Conservation (phyloP, 2,113 vertebrate genomes). For the Piprites chloris region DNA sequence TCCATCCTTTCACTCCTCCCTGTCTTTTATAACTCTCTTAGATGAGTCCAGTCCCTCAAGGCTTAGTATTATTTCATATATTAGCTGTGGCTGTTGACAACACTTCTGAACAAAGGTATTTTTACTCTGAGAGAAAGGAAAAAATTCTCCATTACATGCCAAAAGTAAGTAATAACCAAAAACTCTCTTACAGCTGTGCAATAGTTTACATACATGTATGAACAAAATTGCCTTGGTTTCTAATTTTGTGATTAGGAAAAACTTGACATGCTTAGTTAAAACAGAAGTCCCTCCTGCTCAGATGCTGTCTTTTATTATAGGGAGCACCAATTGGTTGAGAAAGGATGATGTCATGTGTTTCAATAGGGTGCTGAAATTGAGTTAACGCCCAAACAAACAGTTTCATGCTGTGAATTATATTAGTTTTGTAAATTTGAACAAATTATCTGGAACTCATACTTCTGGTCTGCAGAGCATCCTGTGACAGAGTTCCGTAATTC, state of each 20-base stretch:
- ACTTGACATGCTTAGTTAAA: neutral
- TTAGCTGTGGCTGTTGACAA: neutral
- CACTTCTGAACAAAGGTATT: neutral
- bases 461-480: neutral
- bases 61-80: neutral
- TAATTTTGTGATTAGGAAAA: neutral
- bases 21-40: neutral
- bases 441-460: neutral
- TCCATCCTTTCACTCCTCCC: neutral
- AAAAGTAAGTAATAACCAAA: neutral
- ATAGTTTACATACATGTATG: neutral
- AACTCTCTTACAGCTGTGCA: neutral
- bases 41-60: neutral
- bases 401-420: neutral
- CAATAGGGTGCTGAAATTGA: neutral
- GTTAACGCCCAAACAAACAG: neutral
- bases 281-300: neutral
- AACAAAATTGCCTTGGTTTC: neutral
- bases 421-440: neutral
- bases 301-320: neutral
- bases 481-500: neutral
- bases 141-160: neutral
- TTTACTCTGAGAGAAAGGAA: neutral
- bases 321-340: neutral
- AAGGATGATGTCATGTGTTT: neutral